A percentile compares a stretch with the other conserved stretches of the same genome.
Evolutionary conservation across 2,888 invertebrate genomes (phyloP).

Genomic region (Chloromyia formosa): DNA sequence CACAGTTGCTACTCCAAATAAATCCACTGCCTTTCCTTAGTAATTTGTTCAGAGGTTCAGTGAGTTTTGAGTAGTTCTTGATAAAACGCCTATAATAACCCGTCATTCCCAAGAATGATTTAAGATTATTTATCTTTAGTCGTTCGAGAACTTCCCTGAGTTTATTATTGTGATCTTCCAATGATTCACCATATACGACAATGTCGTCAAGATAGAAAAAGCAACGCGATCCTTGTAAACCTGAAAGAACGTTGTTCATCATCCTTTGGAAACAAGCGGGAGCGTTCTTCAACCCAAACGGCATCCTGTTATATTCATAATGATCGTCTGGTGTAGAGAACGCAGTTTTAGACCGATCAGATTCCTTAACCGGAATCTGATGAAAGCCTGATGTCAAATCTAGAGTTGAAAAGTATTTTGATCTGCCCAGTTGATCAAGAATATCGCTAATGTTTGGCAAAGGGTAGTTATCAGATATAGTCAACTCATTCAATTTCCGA

Average conservation of each 20-base stretch:
- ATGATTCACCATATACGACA: slow-evolving; percentile 53
- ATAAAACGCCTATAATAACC: background rate
- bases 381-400: too few relatives aligned
- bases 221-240: slow-evolving; percentile 55
- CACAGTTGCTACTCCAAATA: background rate
- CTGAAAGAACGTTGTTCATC: too few relatives aligned
- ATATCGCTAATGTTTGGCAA: too few relatives aligned
- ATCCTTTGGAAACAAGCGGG: slow-evolving; percentile 45
- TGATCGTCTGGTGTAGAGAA: too few relatives aligned
- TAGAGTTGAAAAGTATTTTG: too few relatives aligned
- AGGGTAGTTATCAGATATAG: too few relatives aligned
- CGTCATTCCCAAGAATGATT: background rate
- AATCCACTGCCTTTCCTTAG: background rate
- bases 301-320: too few relatives aligned
- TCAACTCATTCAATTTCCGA: too few relatives aligned
- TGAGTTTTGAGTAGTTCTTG: background rate
- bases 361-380: too few relatives aligned
- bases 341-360: too few relatives aligned
- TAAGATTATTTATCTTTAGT: slow-evolving; percentile 49
- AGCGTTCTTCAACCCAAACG: background rate
- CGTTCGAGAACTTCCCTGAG: slow-evolving; percentile 52
- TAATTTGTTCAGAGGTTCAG: background rate
- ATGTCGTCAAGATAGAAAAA: too few relatives aligned
- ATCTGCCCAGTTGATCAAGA: too few relatives aligned
- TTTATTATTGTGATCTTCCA: slow-evolving; percentile 54